phyloP scores from a whole-genome alignment of 2,113 vertebrate genomes.

The Indicator indicator region DNA sequence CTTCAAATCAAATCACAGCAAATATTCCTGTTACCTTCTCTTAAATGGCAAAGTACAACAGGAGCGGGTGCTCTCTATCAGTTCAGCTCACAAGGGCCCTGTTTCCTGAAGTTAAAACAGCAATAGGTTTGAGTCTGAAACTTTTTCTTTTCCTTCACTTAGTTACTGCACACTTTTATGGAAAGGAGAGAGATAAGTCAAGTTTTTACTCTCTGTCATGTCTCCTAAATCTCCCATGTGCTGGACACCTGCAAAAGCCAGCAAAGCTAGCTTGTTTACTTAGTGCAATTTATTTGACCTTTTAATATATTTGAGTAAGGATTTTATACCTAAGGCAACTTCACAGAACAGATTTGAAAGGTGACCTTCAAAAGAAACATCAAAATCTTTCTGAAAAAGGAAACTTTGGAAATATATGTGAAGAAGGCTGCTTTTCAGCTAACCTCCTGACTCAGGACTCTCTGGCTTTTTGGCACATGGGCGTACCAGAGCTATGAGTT shows the following conservation, averaged over 20 bases:
- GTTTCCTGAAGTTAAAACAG: conserved; percentile 9
- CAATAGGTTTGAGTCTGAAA: conserved; percentile 25
- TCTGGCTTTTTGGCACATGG: not conserved
- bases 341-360: conserved; percentile 63
- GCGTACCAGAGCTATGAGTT: not conserved
- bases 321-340: conserved; percentile 68
- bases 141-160: conserved; percentile 18
- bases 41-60: not conserved
- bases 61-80: conserved; percentile 9
- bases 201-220: conserved; percentile 61
- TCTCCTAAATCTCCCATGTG: conserved; percentile 58
- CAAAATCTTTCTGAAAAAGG: conserved; percentile 49
- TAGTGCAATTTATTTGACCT: conserved; percentile 73
- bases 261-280: conserved; percentile 63
- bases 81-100: not conserved
- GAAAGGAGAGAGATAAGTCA: conserved; percentile 61
- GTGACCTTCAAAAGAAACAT: conserved; percentile 66
- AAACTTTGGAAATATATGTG: conserved; percentile 45
- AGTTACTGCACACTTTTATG: not conserved
- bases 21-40: not conserved
- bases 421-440: conserved; percentile 43
- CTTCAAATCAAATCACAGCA: conserved; percentile 24
- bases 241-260: conserved; percentile 68
- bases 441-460: conserved; percentile 38
- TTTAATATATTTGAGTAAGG: conserved; percentile 76